A percentile compares a stretch with the other conserved stretches of the same genome.
Evolutionary conservation across 2,113 vertebrate species (phyloP).

Genomic region (Chelonoidis abingdonii): DNA sequence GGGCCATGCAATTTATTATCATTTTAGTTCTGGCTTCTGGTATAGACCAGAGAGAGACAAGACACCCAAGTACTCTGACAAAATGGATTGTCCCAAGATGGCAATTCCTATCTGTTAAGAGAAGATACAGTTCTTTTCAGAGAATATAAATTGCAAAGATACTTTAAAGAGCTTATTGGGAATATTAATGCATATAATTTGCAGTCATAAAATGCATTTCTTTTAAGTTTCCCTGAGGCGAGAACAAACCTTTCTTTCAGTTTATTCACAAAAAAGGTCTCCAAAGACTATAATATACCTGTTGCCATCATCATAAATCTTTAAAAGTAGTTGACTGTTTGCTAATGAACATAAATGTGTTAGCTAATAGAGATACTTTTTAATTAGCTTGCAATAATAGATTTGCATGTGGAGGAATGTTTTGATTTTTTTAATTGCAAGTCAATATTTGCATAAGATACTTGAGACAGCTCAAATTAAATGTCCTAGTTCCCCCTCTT

Average conservation of each 20-base stretch:
- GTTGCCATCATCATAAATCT: slow-evolving; percentile 60
- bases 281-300: slow-evolving; percentile 50
- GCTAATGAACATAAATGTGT: slow-evolving; percentile 63
- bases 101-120: fast-evolving
- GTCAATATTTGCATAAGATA: neutral
- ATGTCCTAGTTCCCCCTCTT: fast-evolving
- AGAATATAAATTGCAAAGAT: neutral
- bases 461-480: neutral
- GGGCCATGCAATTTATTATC: neutral
- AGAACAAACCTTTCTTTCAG: slow-evolving; percentile 57
- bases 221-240: slow-evolving; percentile 64
- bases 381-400: slow-evolving; percentile 53
- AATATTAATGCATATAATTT: slow-evolving; percentile 52
- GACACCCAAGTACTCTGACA: neutral
- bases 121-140: neutral
- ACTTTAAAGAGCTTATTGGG: slow-evolving; percentile 60
- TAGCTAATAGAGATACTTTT: slow-evolving; percentile 58
- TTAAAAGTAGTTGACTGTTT: slow-evolving; percentile 65
- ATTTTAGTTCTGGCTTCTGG: neutral
- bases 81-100: neutral
- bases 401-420: neutral
- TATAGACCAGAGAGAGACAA: neutral
- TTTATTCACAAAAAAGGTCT: slow-evolving; percentile 55
- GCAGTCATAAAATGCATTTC: slow-evolving; percentile 50
- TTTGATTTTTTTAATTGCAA: neutral